These are phyloP conservation scores for Trogon surrucura DNA, from an alignment of 2,113 vertebrate genomes.

Conservation along the genomic window DNA sequence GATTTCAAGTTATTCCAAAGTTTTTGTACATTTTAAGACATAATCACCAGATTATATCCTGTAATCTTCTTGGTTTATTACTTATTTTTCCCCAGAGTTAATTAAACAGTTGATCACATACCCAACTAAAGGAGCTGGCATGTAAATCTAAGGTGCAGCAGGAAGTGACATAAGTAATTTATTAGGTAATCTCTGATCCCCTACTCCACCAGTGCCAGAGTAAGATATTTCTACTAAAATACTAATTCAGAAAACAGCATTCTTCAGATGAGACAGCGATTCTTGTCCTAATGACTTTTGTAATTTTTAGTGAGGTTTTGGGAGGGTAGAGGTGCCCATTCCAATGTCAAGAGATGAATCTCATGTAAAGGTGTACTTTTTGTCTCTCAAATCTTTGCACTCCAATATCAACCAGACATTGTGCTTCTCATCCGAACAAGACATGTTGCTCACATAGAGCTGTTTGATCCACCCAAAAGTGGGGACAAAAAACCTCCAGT, in stretches of 20 bases:
- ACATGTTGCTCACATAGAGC: not conserved
- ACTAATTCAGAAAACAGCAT: not conserved
- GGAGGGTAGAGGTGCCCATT: not conserved
- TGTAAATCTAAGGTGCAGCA: not conserved
- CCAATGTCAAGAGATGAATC: not conserved
- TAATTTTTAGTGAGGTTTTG: not conserved
- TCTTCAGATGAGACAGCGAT: not conserved
- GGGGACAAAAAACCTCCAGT: not conserved
- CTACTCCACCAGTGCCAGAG: not conserved
- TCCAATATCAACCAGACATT: not conserved
- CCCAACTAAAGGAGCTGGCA: not conserved
- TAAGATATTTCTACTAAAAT: not conserved
- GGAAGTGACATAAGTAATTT: not conserved
- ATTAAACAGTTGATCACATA: not conserved
- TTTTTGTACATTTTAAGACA: not conserved
- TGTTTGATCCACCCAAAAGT: not conserved
- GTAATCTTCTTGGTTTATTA: not conserved
- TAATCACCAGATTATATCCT: not conserved
- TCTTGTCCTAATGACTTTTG: not conserved
- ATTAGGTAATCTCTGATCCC: not conserved
- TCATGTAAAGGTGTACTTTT: not conserved
- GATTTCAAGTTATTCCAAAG: not conserved
- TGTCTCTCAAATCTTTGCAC: not conserved
- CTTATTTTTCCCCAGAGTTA: not conserved
- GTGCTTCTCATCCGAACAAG: not conserved